Percentiles rank a stretch among this genome's conserved stretches.
Evolutionary conservation across 1,140 invertebrate genomes (phyloP).

Genomic region (Mya arenaria): DNA sequence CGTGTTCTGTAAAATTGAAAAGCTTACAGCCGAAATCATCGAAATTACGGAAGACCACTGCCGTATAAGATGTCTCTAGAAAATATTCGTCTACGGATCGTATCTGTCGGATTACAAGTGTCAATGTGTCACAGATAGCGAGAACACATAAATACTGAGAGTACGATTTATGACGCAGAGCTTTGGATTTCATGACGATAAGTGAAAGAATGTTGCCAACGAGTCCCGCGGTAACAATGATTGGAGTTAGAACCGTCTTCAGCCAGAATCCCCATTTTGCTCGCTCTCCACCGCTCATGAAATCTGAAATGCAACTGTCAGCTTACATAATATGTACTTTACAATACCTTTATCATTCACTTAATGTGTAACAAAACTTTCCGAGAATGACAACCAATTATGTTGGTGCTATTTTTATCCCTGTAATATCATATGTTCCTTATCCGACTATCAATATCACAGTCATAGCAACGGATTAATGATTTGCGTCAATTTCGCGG

Average conservation of each 20-base stretch:
- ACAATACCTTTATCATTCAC: too few relatives aligned
- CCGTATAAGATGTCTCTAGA: not conserved
- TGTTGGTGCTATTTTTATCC: too few relatives aligned
- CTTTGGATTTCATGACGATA: constrained; percentile 70
- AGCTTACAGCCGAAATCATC: constrained; percentile 65
- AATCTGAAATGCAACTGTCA: constrained; percentile 33
- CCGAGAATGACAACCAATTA: too few relatives aligned
- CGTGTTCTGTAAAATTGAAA: constrained; percentile 64
- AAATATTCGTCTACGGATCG: constrained; percentile 55
- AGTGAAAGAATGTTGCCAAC: constrained; percentile 72
- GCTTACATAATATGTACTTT: too few relatives aligned
- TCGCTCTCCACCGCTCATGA: not conserved
- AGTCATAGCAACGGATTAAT: too few relatives aligned
- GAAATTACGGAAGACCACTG: constrained; percentile 55
- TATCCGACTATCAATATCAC: too few relatives aligned
- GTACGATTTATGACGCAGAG: constrained; percentile 69
- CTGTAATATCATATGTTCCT: too few relatives aligned
- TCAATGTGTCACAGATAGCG: constrained; percentile 71
- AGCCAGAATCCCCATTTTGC: constrained; percentile 70
- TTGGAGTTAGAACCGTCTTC: constrained; percentile 58
- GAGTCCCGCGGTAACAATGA: constrained; percentile 67
- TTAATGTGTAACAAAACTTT: too few relatives aligned
- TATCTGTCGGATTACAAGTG: constrained; percentile 60
- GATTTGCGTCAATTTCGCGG: too few relatives aligned
- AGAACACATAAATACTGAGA: constrained; percentile 69